A percentile compares a stretch with the other conserved stretches of the same genome.
Conservation (phyloP, 1,140 invertebrate genomes). For the Apis florea region DNA sequence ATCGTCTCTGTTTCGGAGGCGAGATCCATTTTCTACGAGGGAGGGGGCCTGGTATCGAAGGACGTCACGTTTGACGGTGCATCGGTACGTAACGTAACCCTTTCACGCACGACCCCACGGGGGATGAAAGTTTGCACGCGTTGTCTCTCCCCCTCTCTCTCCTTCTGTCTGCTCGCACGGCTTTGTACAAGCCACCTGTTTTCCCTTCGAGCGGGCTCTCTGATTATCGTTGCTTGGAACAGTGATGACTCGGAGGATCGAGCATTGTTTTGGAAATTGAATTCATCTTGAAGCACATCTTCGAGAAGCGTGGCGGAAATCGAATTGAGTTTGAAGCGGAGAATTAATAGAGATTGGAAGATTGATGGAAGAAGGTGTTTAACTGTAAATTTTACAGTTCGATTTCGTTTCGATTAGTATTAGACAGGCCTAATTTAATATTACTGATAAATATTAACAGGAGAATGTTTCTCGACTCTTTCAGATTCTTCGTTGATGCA, state of each 20-base stretch:
- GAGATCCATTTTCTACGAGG: slow-evolving; percentile 55
- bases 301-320: neutral
- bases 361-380: no score
- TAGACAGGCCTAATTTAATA: no score
- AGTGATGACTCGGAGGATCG: neutral
- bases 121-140: slow-evolving; percentile 43
- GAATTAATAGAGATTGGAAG: no score
- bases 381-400: no score
- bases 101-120: slow-evolving; percentile 11
- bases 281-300: neutral
- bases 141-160: slow-evolving; percentile 1
- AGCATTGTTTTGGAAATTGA: neutral
- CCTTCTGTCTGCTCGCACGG: neutral
- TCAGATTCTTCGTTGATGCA: neutral
- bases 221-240: slow-evolving; percentile 4
- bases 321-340: neutral
- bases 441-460: neutral
- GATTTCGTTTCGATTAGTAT: no score
- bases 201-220: neutral
- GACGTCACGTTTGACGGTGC: neutral
- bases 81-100: neutral
- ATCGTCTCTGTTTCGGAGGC: slow-evolving; percentile 12
- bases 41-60: neutral
- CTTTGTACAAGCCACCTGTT: slow-evolving; percentile 24
- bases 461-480: neutral